Evolutionary conservation across 2,888 invertebrate genomes (phyloP).

Genomic region (Abrostola triplasia): DNA sequence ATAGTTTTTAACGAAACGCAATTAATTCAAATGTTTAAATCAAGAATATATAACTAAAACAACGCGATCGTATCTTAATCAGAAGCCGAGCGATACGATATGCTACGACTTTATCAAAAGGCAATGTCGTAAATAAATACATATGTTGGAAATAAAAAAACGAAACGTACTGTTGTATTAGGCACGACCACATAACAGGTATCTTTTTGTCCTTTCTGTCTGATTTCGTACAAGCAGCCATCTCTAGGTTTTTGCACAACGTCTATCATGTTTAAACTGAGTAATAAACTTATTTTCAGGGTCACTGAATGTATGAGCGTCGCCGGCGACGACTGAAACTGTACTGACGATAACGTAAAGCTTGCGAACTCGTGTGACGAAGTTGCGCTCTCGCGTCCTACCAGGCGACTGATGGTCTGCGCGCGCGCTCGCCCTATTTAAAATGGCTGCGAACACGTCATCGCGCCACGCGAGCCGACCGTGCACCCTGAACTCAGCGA

Average conservation of each 20-base stretch:
- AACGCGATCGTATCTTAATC: slow-evolving; percentile 20
- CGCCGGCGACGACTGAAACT: slow-evolving; percentile 67
- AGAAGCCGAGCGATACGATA: slow-evolving; percentile 14
- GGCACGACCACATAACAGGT: slow-evolving; percentile 92
- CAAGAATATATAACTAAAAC: slow-evolving; percentile 14
- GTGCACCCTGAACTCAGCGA: slow-evolving; percentile 81
- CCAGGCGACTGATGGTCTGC: slow-evolving; percentile 91
- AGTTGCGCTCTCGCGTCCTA: slow-evolving; percentile 74
- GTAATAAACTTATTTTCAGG: slow-evolving; percentile 64
- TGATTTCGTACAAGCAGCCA: slow-evolving; percentile 90
- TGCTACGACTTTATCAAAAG: slow-evolving; percentile 11
- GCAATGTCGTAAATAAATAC: slow-evolving; percentile 4
- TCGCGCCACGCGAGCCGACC: slow-evolving; percentile 79
- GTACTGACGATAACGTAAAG: slow-evolving; percentile 65
- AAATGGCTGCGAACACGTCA: slow-evolving; percentile 85
- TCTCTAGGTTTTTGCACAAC: slow-evolving; percentile 81
- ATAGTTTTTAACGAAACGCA: slow-evolving; percentile 3
- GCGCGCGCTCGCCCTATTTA: slow-evolving; percentile 85
- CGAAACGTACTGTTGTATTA: slow-evolving; percentile 89
- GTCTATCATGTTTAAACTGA: slow-evolving; percentile 79
- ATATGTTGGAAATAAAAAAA: slow-evolving; percentile 37
- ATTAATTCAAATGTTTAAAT: slow-evolving; percentile 4
- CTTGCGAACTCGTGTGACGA: slow-evolving; percentile 53
- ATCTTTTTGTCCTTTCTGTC: slow-evolving; percentile 90
- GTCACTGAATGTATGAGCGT: slow-evolving; percentile 67